Percentiles rank a stretch among this genome's conserved stretches.
Conservation (phyloP, 1,140 invertebrate species). For the Macrosteles quadrilineatus region DNA sequence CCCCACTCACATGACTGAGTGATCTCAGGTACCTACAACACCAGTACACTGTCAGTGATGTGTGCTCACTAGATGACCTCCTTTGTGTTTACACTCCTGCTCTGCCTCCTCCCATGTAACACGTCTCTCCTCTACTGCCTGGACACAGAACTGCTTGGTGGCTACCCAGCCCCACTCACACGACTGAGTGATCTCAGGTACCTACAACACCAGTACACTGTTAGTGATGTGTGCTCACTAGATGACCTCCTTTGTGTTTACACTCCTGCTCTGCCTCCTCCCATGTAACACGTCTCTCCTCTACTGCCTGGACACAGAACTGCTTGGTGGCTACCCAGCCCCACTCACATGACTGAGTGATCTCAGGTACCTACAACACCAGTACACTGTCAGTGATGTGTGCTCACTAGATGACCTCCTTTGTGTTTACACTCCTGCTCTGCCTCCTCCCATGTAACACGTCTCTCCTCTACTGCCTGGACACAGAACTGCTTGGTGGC, state of each 20-base stretch:
- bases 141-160: constrained; percentile 61
- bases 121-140: constrained; percentile 57
- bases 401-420: too few species aligned
- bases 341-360: constrained; percentile 61
- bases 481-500: constrained; percentile 62
- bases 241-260: too few species aligned
- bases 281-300: constrained; percentile 60
- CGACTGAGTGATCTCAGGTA: constrained; percentile 56
- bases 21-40: constrained; percentile 51
- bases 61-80: too few species aligned
- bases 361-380: constrained; percentile 50
- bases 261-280: constrained; percentile 65
- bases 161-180: constrained; percentile 66
- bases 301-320: constrained; percentile 62
- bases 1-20: constrained; percentile 63
- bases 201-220: too few species aligned
- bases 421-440: constrained; percentile 69
- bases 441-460: constrained; percentile 62
- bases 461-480: constrained; percentile 56
- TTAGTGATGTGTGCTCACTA: too few species aligned
- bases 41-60: too few species aligned
- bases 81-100: too few species aligned
- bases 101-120: constrained; percentile 65
- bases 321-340: constrained; percentile 63
- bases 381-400: too few species aligned